These are phyloP conservation scores for Encarsia formosa DNA, from an alignment of 2,888 invertebrate genomes.

Conservation along the genomic window DNA sequence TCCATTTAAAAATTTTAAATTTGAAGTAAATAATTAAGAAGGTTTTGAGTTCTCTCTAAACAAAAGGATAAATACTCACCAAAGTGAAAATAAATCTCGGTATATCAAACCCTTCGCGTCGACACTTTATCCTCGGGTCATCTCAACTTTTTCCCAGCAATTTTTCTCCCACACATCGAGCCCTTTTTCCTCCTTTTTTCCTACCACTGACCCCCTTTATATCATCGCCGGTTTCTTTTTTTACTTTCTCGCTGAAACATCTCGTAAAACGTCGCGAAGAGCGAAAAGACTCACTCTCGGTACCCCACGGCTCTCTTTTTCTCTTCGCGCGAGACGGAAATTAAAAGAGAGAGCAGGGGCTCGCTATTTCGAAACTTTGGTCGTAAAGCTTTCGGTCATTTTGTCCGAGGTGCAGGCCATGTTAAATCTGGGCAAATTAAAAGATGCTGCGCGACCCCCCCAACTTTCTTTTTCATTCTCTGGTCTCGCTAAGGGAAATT, in stretches of 20 bases:
- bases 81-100: too few species aligned
- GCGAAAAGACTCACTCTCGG: slow-evolving; percentile 8
- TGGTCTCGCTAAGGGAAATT: background rate
- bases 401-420: background rate
- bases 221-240: background rate
- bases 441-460: slow-evolving; percentile 1
- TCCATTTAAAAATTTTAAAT: too few species aligned
- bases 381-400: slow-evolving; percentile 26
- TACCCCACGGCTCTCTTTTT: slow-evolving; percentile 7
- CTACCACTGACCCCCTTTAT: background rate
- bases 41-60: too few species aligned
- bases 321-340: slow-evolving; percentile 26
- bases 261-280: slow-evolving; percentile 25
- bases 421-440: slow-evolving; percentile 9
- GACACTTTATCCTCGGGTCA: too few species aligned
- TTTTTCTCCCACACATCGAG: background rate
- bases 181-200: slow-evolving; percentile 1
- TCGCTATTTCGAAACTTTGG: slow-evolving; percentile 30
- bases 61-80: too few species aligned
- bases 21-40: too few species aligned
- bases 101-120: too few species aligned
- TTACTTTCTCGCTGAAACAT: slow-evolving; percentile 1
- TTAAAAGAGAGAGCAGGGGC: slow-evolving; percentile 35
- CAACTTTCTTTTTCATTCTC: background rate
- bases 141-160: background rate